Evolutionary conservation across 2,888 invertebrate species (phyloP), one percentile per base, ranked within the genome.

Genomic region (Dicyrtomina minuta): DNA sequence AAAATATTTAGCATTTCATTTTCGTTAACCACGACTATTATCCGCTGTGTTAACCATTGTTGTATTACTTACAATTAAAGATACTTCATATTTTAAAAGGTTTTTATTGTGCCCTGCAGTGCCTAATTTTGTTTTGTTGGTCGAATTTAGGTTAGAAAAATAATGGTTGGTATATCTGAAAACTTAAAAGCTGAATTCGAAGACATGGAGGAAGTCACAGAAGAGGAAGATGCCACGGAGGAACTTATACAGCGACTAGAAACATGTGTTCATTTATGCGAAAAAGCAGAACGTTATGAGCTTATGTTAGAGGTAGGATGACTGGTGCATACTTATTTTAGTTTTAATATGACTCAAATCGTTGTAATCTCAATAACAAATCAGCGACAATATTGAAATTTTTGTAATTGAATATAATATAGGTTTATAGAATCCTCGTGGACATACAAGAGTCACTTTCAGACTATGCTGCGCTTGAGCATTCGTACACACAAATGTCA

Each of bases 401-500:
- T n/a, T n/a, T n/a, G n/a, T n/a, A n/a, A n/a, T n/a, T n/a, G n/a
- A n/a, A n/a, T n/a, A n/a, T n/a, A n/a, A n/a, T n/a, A n/a, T 51
- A 78, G 78, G 76, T 78, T 61, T 78, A 77, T 70, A 61, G 78
- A 61, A 78, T 78, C 67, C 58, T 78, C 53, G 75, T 78, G 6
- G 76, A 77, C 55, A 78, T 78, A 68, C 78, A 78, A 75, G 78
- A 78, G 58, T 77, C 77, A 24, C 56, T 74, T 44, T 77, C 77
- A 39, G 78, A 78, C 66, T 77, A 78, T 41, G 78, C 78, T 10
- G 73, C 77, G 10, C 61, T 78, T 49, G 77, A 78, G 53, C 78
- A 78, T 64, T 75, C 76, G 0, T 78, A 78, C 72, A 74, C 74
- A 39, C 78, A 78, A 75, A 78, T 78, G 78, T 74, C 76, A 2